Percentiles rank a stretch among this genome's conserved stretches.
phyloP scores from a whole-genome alignment of 2,888 invertebrate genomes.

The Lithophane ornitopus region DNA sequence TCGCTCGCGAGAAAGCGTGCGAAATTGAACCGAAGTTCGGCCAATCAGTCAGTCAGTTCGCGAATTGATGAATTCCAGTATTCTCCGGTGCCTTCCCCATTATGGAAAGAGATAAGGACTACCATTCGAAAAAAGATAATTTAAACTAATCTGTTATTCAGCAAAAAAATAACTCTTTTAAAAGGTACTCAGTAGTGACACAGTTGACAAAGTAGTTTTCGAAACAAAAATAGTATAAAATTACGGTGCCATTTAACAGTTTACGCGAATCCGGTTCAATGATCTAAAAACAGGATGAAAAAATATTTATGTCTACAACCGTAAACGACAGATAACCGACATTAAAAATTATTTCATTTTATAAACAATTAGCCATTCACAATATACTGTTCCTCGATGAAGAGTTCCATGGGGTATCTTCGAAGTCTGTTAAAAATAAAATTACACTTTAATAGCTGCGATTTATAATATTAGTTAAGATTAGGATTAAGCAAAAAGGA shows the following conservation, averaged over 20 bases:
- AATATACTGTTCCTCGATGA: no score
- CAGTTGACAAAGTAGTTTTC: conserved; percentile 16
- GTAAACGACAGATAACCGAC: conserved; percentile 6
- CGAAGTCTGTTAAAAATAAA: not conserved
- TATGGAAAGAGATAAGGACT: not conserved
- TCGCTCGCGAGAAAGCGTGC: no score
- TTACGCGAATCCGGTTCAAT: conserved; percentile 79
- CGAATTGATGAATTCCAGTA: not conserved
- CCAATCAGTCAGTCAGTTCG: no score
- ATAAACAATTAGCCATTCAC: no score
- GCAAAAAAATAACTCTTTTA: not conserved
- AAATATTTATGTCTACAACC: conserved; percentile 25
- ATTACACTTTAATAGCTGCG: not conserved
- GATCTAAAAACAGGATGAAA: conserved; percentile 70
- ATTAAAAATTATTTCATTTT: not conserved
- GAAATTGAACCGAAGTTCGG: no score
- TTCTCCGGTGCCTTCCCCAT: not conserved
- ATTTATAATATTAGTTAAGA: no score
- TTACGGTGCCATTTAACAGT: conserved; percentile 36
- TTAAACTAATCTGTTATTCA: not conserved
- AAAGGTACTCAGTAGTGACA: not conserved
- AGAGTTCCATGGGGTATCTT: no score
- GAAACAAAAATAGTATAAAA: conserved; percentile 13
- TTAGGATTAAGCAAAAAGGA: no score
- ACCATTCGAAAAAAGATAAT: not conserved